phyloP scores from a whole-genome alignment of 1,140 invertebrate genomes.

The Pinna nobilis region DNA sequence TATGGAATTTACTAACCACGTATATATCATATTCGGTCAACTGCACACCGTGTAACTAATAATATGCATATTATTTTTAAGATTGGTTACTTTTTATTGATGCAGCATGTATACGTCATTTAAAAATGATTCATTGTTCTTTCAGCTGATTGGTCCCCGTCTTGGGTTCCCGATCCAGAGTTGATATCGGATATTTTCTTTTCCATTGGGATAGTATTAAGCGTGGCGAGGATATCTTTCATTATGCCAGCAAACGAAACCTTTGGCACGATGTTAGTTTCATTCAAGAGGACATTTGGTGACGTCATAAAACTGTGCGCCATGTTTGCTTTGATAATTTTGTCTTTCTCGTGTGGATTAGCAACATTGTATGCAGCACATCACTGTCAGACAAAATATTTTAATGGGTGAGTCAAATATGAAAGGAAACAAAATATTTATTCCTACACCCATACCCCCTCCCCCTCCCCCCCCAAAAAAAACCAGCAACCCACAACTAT shows the following conservation, averaged over 20 bases:
- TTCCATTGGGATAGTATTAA: conserved; percentile 55
- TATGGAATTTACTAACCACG: too few species aligned
- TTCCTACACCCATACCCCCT: too few species aligned
- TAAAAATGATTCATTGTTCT: too few species aligned
- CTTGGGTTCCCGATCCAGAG: conserved; percentile 58
- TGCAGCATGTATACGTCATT: too few species aligned
- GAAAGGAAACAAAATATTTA: too few species aligned
- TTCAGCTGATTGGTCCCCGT: conserved; percentile 53
- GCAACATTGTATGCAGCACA: conserved; percentile 53
- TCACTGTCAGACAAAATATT: conserved; percentile 43
- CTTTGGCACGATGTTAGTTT: conserved; percentile 61
- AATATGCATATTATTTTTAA: too few species aligned
- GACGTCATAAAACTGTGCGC: conserved; percentile 54
- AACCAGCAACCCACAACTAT: too few species aligned
- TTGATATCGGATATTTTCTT: conserved; percentile 58
- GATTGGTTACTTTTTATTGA: too few species aligned
- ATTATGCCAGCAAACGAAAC: conserved; percentile 63
- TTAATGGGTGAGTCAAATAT: too few species aligned
- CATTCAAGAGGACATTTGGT: conserved; percentile 48
- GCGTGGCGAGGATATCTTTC: conserved; percentile 55
- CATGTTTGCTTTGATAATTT: conserved; percentile 56
- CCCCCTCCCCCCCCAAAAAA: too few species aligned
- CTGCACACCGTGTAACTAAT: too few species aligned
- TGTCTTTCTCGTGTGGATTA: conserved; percentile 56
- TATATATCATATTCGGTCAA: too few species aligned